Evolutionary conservation across 1,140 invertebrate genomes (phyloP).

Genomic region (Spodoptera litura): DNA sequence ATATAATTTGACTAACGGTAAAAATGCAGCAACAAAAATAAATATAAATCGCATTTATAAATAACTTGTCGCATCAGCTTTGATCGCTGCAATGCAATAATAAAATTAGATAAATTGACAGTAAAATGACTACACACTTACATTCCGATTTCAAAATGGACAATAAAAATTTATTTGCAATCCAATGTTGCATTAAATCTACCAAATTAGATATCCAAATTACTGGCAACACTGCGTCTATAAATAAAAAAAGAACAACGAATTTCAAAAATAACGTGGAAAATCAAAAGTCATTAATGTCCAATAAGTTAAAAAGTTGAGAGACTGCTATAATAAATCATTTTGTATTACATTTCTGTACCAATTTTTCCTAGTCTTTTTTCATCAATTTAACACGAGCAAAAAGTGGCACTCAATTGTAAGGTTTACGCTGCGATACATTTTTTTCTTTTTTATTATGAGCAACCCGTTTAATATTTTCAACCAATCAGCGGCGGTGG

Average conservation of each 20-base stretch:
- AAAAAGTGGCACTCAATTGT: slow-evolving; percentile 84
- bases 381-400: slow-evolving; percentile 83
- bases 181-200: slow-evolving; percentile 45
- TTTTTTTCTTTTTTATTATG: slow-evolving; percentile 72
- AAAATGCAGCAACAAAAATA: slow-evolving; percentile 6
- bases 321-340: slow-evolving; percentile 80
- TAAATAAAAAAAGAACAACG: slow-evolving; percentile 58
- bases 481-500: slow-evolving; percentile 67
- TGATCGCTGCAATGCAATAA: neutral
- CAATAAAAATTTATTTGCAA: slow-evolving; percentile 46
- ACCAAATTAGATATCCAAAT: slow-evolving; percentile 52
- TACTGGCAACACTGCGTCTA: slow-evolving; percentile 56
- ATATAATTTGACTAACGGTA: neutral
- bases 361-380: slow-evolving; percentile 80
- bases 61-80: neutral
- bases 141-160: neutral
- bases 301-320: slow-evolving; percentile 85
- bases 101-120: slow-evolving; percentile 37
- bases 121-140: slow-evolving; percentile 6
- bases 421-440: slow-evolving; percentile 72
- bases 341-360: slow-evolving; percentile 82
- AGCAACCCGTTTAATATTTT: slow-evolving; percentile 79
- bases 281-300: slow-evolving; percentile 85
- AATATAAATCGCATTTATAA: slow-evolving; percentile 4
- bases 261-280: slow-evolving; percentile 63